phyloP scores from a whole-genome alignment of 2,797 vertebrate species.

The Argya squamiceps region DNA sequence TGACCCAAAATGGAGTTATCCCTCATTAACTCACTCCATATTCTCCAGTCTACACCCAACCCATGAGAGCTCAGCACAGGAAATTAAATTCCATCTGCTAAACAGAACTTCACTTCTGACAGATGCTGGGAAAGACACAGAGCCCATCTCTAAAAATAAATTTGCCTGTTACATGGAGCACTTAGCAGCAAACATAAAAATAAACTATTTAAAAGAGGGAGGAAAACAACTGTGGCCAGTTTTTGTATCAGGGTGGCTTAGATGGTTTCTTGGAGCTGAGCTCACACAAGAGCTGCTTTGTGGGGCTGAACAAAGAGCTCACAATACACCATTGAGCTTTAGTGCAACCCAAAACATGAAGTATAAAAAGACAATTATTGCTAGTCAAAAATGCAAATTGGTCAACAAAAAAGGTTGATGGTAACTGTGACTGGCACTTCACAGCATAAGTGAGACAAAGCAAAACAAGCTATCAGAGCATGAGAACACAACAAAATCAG shows the following conservation, averaged over 20 bases:
- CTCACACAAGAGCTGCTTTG: slow-evolving; percentile 64
- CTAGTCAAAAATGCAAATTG: slow-evolving; percentile 7
- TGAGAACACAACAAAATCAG: slow-evolving; percentile 15
- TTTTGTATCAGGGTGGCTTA: slow-evolving; percentile 32
- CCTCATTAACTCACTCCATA: not conserved
- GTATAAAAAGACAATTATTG: slow-evolving; percentile 37
- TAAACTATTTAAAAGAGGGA: slow-evolving; percentile 21
- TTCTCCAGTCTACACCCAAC: not conserved
- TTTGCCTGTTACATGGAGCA: not conserved
- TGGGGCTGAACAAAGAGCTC: slow-evolving; percentile 34
- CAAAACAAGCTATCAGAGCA: not conserved
- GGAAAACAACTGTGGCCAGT: slow-evolving; percentile 10
- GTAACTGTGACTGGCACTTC: slow-evolving; percentile 31
- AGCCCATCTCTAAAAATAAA: slow-evolving; percentile 18
- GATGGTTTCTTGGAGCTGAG: slow-evolving; percentile 21
- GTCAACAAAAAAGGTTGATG: not conserved
- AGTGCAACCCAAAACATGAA: slow-evolving; percentile 21
- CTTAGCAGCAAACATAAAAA: slow-evolving; percentile 32
- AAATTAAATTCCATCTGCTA: not conserved
- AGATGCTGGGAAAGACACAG: not conserved
- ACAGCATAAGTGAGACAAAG: not conserved
- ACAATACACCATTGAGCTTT: slow-evolving; percentile 61
- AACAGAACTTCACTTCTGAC: not conserved
- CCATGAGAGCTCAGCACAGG: not conserved
- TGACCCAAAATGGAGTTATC: not conserved